Percentiles rank a stretch among this genome's conserved stretches.
These are phyloP conservation scores for Patella caerulea DNA, from an alignment of 2,888 invertebrate genomes.

Conservation along the genomic window DNA sequence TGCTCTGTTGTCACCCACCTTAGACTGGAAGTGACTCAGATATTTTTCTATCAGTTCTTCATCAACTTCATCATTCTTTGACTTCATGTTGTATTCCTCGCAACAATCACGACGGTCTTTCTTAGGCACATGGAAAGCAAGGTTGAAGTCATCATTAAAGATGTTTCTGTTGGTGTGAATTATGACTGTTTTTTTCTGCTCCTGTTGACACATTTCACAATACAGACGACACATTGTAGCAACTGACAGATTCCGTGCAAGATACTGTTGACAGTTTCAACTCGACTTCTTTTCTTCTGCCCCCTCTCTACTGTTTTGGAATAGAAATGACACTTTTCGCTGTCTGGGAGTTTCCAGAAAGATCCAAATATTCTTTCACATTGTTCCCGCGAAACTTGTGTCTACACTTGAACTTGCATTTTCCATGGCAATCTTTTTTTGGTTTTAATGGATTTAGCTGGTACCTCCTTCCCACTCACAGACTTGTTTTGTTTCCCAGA, in stretches of 20 bases:
- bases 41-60: neutral
- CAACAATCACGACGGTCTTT: slow-evolving; percentile 17
- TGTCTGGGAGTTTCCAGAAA: no score
- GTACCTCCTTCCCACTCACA: no score
- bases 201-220: neutral
- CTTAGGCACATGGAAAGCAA: neutral
- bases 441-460: no score
- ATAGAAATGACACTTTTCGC: neutral
- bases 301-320: neutral
- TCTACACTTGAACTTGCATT: no score
- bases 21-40: neutral
- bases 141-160: slow-evolving; percentile 10
- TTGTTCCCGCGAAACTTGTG: no score
- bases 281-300: neutral
- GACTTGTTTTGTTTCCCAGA: no score
- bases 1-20: slow-evolving; percentile 6
- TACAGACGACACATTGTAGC: slow-evolving; percentile 13
- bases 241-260: neutral
- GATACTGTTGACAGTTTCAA: neutral
- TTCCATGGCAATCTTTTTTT: no score
- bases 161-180: neutral
- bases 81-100: neutral
- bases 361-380: no score
- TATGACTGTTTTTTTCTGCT: neutral
- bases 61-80: neutral